Percentiles rank a stretch among this genome's conserved stretches.
phyloP scores from a whole-genome alignment of 2,797 vertebrate genomes.

The Acrossocheilus wenchowensis region DNA sequence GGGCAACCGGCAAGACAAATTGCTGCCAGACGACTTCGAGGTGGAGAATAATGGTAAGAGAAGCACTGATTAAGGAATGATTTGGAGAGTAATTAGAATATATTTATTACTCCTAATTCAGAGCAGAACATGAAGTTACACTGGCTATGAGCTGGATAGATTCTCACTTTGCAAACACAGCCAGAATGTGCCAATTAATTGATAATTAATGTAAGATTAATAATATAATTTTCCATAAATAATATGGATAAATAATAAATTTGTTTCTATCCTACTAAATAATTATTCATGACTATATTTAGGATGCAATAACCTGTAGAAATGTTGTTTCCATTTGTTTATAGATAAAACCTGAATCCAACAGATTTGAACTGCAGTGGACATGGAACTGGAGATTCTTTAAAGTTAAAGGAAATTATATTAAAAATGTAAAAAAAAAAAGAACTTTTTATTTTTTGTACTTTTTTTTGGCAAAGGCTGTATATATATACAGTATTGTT shows the following conservation, averaged over 20 bases:
- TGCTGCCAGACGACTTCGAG: constrained; percentile 91
- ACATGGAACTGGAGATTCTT: not conserved
- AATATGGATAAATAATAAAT: not conserved
- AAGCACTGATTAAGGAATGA: constrained; percentile 10
- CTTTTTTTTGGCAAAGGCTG: too few species aligned
- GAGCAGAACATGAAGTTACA: not conserved
- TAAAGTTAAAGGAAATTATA: not conserved
- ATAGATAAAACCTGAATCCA: constrained; percentile 49
- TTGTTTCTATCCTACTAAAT: not conserved
- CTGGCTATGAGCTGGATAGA: not conserved
- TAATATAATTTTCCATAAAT: not conserved
- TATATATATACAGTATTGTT: too few species aligned
- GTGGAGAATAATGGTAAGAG: constrained; percentile 78
- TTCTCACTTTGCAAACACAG: not conserved
- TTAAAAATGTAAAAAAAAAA: not conserved
- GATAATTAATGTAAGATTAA: not conserved
- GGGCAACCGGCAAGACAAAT: constrained; percentile 93
- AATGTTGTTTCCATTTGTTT: constrained; percentile 7
- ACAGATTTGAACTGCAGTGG: not conserved
- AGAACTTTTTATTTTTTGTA: not conserved
- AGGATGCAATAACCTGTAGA: not conserved
- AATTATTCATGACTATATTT: not conserved
- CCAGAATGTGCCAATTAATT: not conserved
- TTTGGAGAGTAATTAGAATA: not conserved
- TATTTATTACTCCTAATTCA: not conserved